A percentile compares a stretch with the other conserved stretches of the same genome.
These are phyloP conservation scores for Vanessa cardui DNA, from an alignment of 2,888 invertebrate species.

Conservation along the genomic window DNA sequence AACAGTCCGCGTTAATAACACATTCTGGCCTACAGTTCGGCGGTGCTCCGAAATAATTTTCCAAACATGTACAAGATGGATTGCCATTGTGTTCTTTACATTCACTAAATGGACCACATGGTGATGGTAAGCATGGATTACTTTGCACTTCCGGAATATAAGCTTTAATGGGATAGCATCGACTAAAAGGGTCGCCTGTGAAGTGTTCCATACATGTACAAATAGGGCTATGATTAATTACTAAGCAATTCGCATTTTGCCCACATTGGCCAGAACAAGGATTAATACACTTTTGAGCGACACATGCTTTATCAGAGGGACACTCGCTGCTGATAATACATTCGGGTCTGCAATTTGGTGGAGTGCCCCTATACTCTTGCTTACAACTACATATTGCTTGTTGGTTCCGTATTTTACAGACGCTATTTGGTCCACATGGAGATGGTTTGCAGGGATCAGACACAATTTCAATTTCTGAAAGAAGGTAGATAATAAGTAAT, in stretches of 20 bases:
- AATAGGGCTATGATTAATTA: slow-evolving; percentile 88
- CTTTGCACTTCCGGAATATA: slow-evolving; percentile 51
- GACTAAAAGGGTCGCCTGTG: slow-evolving; percentile 86
- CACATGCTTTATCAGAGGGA: slow-evolving; percentile 85
- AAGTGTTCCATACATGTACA: slow-evolving; percentile 85
- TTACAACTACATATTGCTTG: slow-evolving; percentile 89
- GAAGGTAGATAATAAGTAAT: neutral
- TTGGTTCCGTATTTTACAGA: slow-evolving; percentile 87
- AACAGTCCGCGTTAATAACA: slow-evolving; percentile 88
- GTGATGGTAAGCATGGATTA: slow-evolving; percentile 85
- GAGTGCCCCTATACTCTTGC: slow-evolving; percentile 84
- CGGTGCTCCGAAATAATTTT: slow-evolving; percentile 87
- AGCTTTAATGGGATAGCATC: slow-evolving; percentile 74
- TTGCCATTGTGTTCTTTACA: slow-evolving; percentile 84
- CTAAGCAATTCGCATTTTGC: slow-evolving; percentile 87
- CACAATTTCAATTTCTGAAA: slow-evolving; percentile 61
- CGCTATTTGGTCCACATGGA: slow-evolving; percentile 92
- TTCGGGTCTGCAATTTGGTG: slow-evolving; percentile 88
- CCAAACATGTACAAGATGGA: slow-evolving; percentile 85
- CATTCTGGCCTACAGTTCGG: slow-evolving; percentile 88
- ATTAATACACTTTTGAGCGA: slow-evolving; percentile 86
- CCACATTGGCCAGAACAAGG: slow-evolving; percentile 90
- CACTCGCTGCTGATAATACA: slow-evolving; percentile 89
- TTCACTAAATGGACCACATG: slow-evolving; percentile 86
- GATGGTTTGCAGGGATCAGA: slow-evolving; percentile 87